phyloP scores from a whole-genome alignment of 2,888 invertebrate species.

The Ophioninae sp. region DNA sequence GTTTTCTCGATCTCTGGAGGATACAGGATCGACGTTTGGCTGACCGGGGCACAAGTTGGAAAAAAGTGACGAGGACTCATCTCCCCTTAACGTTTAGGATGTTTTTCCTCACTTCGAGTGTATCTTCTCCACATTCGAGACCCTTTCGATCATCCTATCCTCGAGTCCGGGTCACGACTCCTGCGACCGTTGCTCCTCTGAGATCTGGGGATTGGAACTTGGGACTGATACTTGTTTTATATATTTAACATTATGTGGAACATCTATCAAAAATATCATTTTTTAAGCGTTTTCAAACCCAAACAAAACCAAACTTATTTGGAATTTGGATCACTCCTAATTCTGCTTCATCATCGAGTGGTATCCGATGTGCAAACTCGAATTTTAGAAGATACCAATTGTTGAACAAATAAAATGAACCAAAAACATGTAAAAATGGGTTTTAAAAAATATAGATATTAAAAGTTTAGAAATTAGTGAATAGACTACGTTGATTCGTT shows the following conservation, averaged over 20 bases:
- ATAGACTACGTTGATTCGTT: too few species aligned
- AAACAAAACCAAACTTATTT: not conserved
- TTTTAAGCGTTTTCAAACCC: not conserved
- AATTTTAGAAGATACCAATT: too few species aligned
- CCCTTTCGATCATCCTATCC: too few species aligned
- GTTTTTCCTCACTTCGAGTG: conserved; percentile 20
- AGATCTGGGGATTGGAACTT: conserved; percentile 54
- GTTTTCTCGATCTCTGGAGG: conserved; percentile 42
- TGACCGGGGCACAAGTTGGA: conserved; percentile 49
- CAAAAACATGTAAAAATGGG: too few species aligned
- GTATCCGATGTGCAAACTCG: too few species aligned
- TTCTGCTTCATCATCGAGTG: too few species aligned
- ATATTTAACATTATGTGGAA: not conserved
- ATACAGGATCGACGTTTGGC: conserved; percentile 39
- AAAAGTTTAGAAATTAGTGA: too few species aligned
- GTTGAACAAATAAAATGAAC: too few species aligned
- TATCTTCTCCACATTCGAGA: conserved; percentile 16
- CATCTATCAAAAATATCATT: too few species aligned
- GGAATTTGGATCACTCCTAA: too few species aligned
- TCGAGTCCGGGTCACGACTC: conserved; percentile 47
- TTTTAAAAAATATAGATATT: too few species aligned
- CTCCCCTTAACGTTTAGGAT: conserved; percentile 56
- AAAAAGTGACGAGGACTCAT: conserved; percentile 52
- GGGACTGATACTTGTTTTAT: conserved; percentile 20
- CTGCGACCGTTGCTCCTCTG: conserved; percentile 41